Evolutionary conservation across 2,888 invertebrate species (phyloP).

Genomic region (Rotaria macrura): DNA sequence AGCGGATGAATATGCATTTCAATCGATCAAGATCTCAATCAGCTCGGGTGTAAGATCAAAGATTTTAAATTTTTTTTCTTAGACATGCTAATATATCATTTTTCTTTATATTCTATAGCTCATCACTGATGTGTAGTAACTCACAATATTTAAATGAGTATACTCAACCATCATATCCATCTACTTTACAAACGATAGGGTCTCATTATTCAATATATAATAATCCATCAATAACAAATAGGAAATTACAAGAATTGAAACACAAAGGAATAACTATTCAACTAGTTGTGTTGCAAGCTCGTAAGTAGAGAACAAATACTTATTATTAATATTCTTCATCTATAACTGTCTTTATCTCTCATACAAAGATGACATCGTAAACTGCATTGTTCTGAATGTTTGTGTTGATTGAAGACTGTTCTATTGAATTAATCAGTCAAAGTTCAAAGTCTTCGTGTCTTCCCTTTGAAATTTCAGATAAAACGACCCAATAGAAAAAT

Average conservation of each 20-base stretch:
- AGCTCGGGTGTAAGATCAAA: background rate
- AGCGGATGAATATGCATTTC: constrained; percentile 56
- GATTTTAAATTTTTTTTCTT: too few species aligned
- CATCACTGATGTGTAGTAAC: background rate
- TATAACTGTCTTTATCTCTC: too few species aligned
- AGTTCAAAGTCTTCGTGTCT: too few species aligned
- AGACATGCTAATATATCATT: too few species aligned
- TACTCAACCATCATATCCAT: background rate
- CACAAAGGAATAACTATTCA: background rate
- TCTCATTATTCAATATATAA: background rate
- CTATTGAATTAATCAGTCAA: too few species aligned
- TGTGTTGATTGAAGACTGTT: too few species aligned
- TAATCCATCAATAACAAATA: background rate
- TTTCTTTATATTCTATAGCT: background rate
- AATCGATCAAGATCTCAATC: constrained; percentile 37
- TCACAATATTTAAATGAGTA: background rate
- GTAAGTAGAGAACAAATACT: background rate
- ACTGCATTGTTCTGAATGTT: too few species aligned
- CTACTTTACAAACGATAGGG: background rate
- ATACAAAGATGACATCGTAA: too few species aligned
- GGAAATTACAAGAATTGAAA: background rate
- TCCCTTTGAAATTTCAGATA: too few species aligned
- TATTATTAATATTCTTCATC: too few species aligned
- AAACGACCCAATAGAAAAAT: too few species aligned
- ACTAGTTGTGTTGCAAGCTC: background rate